Evolutionary conservation across 2,113 vertebrate species (phyloP).

Genomic region (Sorex fumeus): DNA sequence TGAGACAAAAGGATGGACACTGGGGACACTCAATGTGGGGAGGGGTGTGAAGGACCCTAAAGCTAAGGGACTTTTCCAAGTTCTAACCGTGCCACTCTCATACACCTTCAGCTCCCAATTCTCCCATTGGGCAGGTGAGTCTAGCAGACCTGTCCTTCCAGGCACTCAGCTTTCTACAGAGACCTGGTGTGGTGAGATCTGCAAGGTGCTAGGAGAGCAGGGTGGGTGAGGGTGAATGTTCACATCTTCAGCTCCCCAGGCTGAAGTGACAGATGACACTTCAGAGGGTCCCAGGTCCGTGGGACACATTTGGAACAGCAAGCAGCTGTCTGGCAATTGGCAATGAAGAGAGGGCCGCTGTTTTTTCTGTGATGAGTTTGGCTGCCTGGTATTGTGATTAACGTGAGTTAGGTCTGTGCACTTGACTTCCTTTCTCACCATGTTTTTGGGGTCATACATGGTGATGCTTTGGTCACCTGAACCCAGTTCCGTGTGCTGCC

Average conservation of each 20-base stretch:
- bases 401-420: not conserved
- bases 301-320: not conserved
- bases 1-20: not conserved
- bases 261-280: too few species aligned
- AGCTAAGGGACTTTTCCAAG: not conserved
- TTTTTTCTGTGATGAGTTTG: not conserved
- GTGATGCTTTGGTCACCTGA: not conserved
- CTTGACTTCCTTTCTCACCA: conserved; percentile 33
- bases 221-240: too few species aligned
- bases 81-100: not conserved
- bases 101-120: not conserved
- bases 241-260: too few species aligned
- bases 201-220: not conserved
- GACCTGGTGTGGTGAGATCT: not conserved
- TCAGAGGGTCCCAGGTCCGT: too few species aligned
- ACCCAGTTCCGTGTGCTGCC: not conserved
- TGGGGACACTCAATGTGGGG: not conserved
- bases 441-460: too few species aligned
- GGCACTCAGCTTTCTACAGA: not conserved
- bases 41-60: not conserved
- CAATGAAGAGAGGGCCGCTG: not conserved
- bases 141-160: not conserved
- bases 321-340: not conserved
- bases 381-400: not conserved
- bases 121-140: not conserved